Conservation (phyloP, 1,140 invertebrate species). For the Hycleus cichorii region DNA sequence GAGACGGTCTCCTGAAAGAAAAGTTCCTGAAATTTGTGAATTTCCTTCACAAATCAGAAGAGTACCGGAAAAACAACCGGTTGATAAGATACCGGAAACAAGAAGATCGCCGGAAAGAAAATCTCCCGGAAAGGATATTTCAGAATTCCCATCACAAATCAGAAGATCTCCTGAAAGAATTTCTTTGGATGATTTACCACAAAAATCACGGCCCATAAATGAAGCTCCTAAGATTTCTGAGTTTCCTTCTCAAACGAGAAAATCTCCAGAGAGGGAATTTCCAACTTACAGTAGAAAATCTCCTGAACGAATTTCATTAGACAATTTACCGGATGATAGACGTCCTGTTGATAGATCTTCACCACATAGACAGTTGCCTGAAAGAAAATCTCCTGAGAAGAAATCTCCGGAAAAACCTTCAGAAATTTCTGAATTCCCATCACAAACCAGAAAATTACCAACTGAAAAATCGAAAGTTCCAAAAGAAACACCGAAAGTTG, state of each 20-base stretch:
- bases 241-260: background rate
- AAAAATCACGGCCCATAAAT: slow-evolving; percentile 5
- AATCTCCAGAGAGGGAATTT: slow-evolving; percentile 4
- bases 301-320: slow-evolving; percentile 6
- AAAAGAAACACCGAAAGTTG: slow-evolving; percentile 5
- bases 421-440: slow-evolving; percentile 4
- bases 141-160: slow-evolving; percentile 7
- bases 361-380: background rate
- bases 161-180: slow-evolving; percentile 8
- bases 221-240: too few relatives aligned
- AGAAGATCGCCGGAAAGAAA: background rate
- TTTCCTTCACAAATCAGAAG: slow-evolving; percentile 12
- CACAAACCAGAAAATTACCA: slow-evolving; percentile 6
- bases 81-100: background rate
- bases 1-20: background rate
- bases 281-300: background rate
- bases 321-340: background rate
- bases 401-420: slow-evolving; percentile 16
- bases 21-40: background rate
- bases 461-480: slow-evolving; percentile 1
- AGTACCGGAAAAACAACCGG: background rate
- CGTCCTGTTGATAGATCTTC: background rate
- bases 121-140: background rate
- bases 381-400: slow-evolving; percentile 16
- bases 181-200: slow-evolving; percentile 14